Conservation (phyloP, 2,888 invertebrate species). For the Gerris lacustris region DNA sequence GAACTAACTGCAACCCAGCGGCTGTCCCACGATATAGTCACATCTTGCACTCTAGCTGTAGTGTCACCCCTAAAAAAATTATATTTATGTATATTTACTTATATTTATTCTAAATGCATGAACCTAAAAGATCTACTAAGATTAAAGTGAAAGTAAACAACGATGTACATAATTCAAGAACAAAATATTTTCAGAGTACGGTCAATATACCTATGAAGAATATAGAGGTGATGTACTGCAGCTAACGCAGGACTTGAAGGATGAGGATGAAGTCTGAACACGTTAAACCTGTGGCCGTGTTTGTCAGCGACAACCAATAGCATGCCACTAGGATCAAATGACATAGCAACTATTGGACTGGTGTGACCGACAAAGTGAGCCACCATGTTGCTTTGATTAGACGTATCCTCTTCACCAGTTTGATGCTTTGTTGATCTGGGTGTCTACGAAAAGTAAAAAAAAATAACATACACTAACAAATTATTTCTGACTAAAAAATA, state of each 20-base stretch:
- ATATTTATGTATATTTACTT: not conserved
- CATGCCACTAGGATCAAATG: constrained; percentile 83
- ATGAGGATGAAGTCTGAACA: constrained; percentile 89
- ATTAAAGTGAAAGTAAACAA: too few relatives aligned
- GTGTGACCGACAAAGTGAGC: constrained; percentile 81
- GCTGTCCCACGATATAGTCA: constrained; percentile 81
- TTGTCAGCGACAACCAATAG: constrained; percentile 81
- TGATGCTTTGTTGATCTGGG: constrained; percentile 19
- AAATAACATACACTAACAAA: not conserved
- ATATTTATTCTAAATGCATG: too few relatives aligned
- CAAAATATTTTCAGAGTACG: too few relatives aligned
- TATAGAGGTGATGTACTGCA: constrained; percentile 87
- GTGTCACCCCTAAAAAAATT: constrained; percentile 65
- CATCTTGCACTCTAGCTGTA: constrained; percentile 67
- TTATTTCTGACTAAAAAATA: too few relatives aligned
- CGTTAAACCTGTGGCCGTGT: constrained; percentile 88
- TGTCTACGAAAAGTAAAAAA: not conserved
- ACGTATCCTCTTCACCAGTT: constrained; percentile 41
- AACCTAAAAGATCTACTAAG: too few relatives aligned
- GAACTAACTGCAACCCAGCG: constrained; percentile 96
- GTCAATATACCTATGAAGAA: constrained; percentile 49
- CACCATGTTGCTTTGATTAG: constrained; percentile 51
- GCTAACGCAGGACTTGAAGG: constrained; percentile 75
- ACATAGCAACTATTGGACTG: constrained; percentile 76
- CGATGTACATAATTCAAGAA: too few relatives aligned